phyloP scores from a whole-genome alignment of 2,888 invertebrate genomes.

The Ormyrus nitidulus region DNA sequence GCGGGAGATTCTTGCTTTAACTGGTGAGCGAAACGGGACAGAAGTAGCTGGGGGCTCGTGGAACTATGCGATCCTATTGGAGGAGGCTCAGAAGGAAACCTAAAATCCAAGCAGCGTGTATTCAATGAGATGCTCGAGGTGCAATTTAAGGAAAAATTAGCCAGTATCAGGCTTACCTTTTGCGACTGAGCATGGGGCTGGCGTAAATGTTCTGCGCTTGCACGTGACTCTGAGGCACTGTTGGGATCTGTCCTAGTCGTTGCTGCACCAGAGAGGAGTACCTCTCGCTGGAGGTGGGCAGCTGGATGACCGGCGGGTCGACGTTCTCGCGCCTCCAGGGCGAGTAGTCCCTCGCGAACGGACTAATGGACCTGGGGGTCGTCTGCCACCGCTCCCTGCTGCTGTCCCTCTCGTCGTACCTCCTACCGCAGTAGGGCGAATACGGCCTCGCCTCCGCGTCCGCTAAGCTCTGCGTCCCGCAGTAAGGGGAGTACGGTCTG shows the following conservation, averaged over 20 bases:
- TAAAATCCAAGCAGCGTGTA: conserved; percentile 51
- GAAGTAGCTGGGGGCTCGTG: conserved; percentile 70
- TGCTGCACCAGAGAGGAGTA: conserved; percentile 70
- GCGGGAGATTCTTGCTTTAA: conserved; percentile 70
- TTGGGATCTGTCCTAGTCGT: conserved; percentile 66
- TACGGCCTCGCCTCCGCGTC: conserved; percentile 64
- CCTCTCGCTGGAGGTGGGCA: conserved; percentile 63
- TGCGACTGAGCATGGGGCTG: conserved; percentile 73
- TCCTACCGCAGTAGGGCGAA: conserved; percentile 67
- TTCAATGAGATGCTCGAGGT: too few relatives aligned
- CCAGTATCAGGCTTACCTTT: conserved; percentile 64
- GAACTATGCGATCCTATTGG: conserved; percentile 69
- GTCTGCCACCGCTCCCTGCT: conserved; percentile 69
- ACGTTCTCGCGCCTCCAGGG: conserved; percentile 74
- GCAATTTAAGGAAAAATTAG: too few relatives aligned
- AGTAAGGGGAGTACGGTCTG: conserved; percentile 65
- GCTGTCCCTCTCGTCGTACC: conserved; percentile 66
- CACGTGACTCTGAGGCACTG: conserved; percentile 68
- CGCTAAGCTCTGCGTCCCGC: conserved; percentile 57
- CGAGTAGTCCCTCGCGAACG: conserved; percentile 73
- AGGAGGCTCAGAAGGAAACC: conserved; percentile 73
- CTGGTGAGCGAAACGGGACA: conserved; percentile 73
- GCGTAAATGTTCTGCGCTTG: conserved; percentile 69
- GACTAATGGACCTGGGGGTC: conserved; percentile 70
- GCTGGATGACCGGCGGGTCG: conserved; percentile 72